Evolutionary conservation across 2,797 vertebrate species (phyloP), one percentile per base, ranked within the genome.

Genomic region (Xenops minutus): DNA sequence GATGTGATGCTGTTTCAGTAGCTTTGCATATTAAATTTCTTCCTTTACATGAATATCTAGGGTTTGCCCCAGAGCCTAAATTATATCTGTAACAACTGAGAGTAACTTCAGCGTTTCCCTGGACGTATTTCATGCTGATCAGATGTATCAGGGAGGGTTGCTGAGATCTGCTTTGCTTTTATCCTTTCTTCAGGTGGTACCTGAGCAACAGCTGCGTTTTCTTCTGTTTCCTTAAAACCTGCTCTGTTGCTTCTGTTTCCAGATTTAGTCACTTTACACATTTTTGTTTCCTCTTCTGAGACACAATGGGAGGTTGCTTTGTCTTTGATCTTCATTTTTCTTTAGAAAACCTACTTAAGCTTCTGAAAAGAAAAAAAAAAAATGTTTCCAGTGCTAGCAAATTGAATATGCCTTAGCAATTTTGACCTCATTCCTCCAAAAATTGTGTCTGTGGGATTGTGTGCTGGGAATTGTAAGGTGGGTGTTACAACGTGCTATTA

Each of bases 271-370:
- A 36, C 82, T 81, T 72, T 66, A 78, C 81, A 86, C 71, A 36
- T 64, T 87, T 94, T 89, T 92, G 43, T 87, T 93, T 92, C 66
- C 52, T 78, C 69, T 90, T 83, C 30, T 51, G 69, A 90, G 48
- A 36, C 68, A 78, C 55, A 73, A 63, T 44, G 37, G 91, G 89
- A 91, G 54, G 73, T 81, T 92, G 81, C 74, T 85, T 87, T 91
- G 74, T 63, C 75, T 85, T 92, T 67, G 48, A 88, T 91, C 61
- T 91, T 82, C 9, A 0, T 68, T 91, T 91, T 85, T 55, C 72
- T 79, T 85, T 79, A 73, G 75, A 88, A 87, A 87, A 51, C 66
- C 54, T 32, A 19, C 62, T 91, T 91, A 26, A 73, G 51, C 21
- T 92, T 79, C 72, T 54, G 62, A 32, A 44, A 18, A 43, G 14